Evolutionary conservation across 92 coral and sea anemone genomes (phyloP).

Genomic region (Zoanthus gigantus): DNA sequence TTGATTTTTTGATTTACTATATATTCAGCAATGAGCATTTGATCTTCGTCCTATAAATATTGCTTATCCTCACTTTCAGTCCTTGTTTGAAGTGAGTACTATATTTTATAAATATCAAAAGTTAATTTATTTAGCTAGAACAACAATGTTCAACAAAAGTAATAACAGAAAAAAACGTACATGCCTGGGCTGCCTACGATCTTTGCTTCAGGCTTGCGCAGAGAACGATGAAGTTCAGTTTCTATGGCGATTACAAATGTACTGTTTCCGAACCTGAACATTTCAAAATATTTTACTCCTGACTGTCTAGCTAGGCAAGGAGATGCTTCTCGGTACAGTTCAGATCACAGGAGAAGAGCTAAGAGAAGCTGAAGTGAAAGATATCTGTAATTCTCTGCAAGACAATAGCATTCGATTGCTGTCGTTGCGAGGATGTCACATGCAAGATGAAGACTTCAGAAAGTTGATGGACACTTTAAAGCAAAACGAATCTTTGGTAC

Average conservation of each 20-base stretch:
- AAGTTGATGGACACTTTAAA: slow-evolving; percentile 86
- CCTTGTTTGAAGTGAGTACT: too few species aligned
- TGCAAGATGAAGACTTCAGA: slow-evolving; percentile 87
- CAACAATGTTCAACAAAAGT: too few species aligned
- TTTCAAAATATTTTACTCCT: not conserved
- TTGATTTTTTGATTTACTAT: too few species aligned
- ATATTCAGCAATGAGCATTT: too few species aligned
- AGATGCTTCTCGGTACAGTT: slow-evolving; percentile 88
- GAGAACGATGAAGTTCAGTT: not conserved
- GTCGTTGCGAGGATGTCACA: slow-evolving; percentile 88
- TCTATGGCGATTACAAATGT: not conserved
- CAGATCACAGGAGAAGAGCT: slow-evolving; percentile 94
- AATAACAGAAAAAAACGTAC: too few species aligned
- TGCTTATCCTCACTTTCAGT: too few species aligned
- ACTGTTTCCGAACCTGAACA: not conserved
- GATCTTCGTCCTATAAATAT: too few species aligned
- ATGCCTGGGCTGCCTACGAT: too few species aligned
- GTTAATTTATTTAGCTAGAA: too few species aligned
- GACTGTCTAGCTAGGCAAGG: not conserved
- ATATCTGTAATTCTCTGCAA: slow-evolving; percentile 84
- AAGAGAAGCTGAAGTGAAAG: slow-evolving; percentile 85
- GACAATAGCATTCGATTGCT: slow-evolving; percentile 94
- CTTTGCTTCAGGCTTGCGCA: not conserved
- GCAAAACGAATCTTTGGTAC: slow-evolving; percentile 86
- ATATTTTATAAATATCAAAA: too few species aligned